Percentiles rank a stretch among this genome's conserved stretches.
Evolutionary conservation across 2,113 vertebrate species (phyloP).

Genomic region (Gnathonemus echidnorhynchus): DNA sequence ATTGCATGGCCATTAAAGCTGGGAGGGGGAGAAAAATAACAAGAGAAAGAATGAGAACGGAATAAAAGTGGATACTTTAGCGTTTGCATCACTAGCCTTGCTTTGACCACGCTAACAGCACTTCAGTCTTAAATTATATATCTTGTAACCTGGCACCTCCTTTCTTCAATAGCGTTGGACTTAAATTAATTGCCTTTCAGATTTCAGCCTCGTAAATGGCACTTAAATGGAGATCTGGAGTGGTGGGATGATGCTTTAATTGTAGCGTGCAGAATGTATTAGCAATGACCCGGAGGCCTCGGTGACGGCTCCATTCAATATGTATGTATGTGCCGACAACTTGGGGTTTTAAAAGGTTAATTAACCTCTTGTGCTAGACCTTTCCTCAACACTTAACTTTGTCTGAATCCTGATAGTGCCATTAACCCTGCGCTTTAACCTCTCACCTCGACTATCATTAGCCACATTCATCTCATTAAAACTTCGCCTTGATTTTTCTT

Average conservation of each 20-base stretch:
- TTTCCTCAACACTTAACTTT: constrained; percentile 83
- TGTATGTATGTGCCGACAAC: constrained; percentile 62
- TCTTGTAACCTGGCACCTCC: constrained; percentile 51
- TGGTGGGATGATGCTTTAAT: constrained; percentile 66
- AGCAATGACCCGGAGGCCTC: constrained; percentile 60
- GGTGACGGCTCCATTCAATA: constrained; percentile 75
- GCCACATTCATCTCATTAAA: constrained; percentile 78
- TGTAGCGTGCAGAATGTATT: constrained; percentile 61
- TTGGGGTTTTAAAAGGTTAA: constrained; percentile 84
- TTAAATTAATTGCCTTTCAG: constrained; percentile 61
- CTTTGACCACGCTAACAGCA: constrained; percentile 41
- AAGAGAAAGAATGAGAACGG: constrained; percentile 14
- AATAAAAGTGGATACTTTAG: constrained; percentile 22
- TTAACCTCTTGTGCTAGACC: constrained; percentile 86
- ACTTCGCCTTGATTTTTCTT: constrained; percentile 71
- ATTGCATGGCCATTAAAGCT: background rate
- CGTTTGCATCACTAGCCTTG: constrained; percentile 42
- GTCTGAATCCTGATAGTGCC: constrained; percentile 86
- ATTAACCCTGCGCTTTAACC: constrained; percentile 85
- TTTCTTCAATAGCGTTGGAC: constrained; percentile 52
- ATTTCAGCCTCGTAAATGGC: constrained; percentile 53
- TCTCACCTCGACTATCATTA: constrained; percentile 79
- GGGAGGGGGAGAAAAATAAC: background rate
- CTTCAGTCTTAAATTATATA: constrained; percentile 56
- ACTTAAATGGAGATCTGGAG: constrained; percentile 57